Evolutionary conservation across 92 coral and sea anemone species (phyloP), one percentile per base, ranked within the genome.

Genomic region (Porites cylindrica): DNA sequence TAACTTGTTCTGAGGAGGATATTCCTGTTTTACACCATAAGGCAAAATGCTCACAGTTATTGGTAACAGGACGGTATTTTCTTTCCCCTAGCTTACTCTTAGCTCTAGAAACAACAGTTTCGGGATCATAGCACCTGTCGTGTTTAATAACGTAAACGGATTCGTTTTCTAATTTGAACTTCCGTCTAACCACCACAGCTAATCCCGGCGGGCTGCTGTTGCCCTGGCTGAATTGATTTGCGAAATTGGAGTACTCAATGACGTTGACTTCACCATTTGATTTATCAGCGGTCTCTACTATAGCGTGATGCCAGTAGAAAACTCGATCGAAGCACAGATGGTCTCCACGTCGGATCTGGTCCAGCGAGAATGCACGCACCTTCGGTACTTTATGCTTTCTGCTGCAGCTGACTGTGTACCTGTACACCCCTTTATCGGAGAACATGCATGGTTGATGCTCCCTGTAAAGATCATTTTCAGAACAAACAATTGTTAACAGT

Each of bases 21-120:
- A 2, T 76, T 50, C 85, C 90, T 16, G 90, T 78, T 50, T 86
- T 86, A 56, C 90, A 70, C 90, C 90, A 86, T 84, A 79, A 78
- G 21, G 85, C 90, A 78, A 86, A 86, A 65, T 86, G 90, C 69
- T 86, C 90, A 50, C 90, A 86, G 68, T 86, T 86, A 14, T 86
- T 60, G 53, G 70, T 79, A 1, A 86, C 2, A 47, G 43, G 85
- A 7, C 24, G 7, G 85, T 78, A 86, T 9, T n/a, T 38, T 1
- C 56, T 81, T 6, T 79, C 79, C 56, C 66, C 90, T 32, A 78
- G 58, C 84, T 59, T 86, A 8, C 79, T 38, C 59, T 4, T 32
- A 58, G 89, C 89, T 58, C 77, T 86, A 51, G 5, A 8, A 26
- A 76, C 51, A 18, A 54, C 51, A 14, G 4, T 4, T 1, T 76